Percentiles rank a stretch among this genome's conserved stretches.
These are phyloP conservation scores for Tragelaphus scriptus DNA, from an alignment of 2,113 vertebrate genomes.

Conservation along the genomic window DNA sequence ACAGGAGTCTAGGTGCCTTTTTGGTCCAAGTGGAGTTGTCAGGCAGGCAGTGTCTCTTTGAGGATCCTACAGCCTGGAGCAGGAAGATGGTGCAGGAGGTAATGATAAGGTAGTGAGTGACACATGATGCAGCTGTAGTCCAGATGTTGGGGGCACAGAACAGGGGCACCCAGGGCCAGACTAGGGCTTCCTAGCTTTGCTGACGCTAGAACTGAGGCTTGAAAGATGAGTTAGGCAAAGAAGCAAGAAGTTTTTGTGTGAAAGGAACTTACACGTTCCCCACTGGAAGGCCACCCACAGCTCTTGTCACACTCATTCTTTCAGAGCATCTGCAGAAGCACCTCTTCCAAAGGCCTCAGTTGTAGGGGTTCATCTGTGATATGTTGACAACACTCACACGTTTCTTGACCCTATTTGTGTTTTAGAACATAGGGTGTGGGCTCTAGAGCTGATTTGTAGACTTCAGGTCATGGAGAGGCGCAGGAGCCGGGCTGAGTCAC, in stretches of 20 bases:
- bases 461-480: not conserved
- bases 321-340: fast-evolving
- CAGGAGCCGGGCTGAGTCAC: fast-evolving
- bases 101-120: fast-evolving
- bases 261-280: fast-evolving
- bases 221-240: not conserved
- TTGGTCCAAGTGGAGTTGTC: not conserved
- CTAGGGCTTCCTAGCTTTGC: not conserved
- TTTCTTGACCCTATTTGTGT: not conserved
- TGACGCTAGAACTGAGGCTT: not conserved
- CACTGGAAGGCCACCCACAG: fast-evolving
- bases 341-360: not conserved
- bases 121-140: fast-evolving
- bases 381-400: fast-evolving
- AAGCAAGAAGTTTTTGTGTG: fast-evolving
- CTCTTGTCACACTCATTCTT: fast-evolving
- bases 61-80: not conserved
- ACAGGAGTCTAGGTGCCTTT: not conserved
- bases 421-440: not conserved
- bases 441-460: not conserved
- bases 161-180: fast-evolving
- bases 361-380: fast-evolving
- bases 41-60: not conserved
- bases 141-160: fast-evolving
- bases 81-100: fast-evolving